phyloP scores from a whole-genome alignment of 2,113 vertebrate genomes.

The Ailuropoda melanoleuca region DNA sequence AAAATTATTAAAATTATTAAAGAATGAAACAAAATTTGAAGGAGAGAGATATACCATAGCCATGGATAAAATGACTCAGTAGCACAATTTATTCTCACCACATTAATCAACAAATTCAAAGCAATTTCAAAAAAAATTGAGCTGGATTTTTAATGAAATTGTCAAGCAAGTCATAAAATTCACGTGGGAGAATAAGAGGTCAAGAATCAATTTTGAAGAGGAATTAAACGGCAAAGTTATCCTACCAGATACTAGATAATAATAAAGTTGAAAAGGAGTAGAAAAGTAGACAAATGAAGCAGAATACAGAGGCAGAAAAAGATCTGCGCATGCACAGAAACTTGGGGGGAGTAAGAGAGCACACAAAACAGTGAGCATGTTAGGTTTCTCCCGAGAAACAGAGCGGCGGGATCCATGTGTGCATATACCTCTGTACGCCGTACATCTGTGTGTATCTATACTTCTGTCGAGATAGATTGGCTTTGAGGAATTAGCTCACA shows the following conservation, averaged over 20 bases:
- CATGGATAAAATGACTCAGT: background rate
- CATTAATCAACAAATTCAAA: background rate
- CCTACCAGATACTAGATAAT: background rate
- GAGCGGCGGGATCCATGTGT: background rate
- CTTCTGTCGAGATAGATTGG: background rate
- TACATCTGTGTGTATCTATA: background rate
- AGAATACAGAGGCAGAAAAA: background rate
- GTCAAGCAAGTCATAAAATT: background rate
- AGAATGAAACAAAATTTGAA: background rate
- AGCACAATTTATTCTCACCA: background rate
- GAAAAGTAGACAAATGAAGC: background rate
- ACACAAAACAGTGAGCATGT: background rate
- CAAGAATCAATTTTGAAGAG: background rate
- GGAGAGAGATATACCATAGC: background rate
- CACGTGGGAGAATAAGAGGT: background rate
- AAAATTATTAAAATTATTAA: background rate
- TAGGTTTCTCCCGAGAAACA: background rate
- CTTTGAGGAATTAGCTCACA: background rate
- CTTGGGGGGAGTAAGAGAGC: background rate
- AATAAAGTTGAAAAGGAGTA: background rate
- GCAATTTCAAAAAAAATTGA: conserved; percentile 5
- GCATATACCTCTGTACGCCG: background rate
- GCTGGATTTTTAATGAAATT: background rate
- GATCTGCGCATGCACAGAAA: background rate
- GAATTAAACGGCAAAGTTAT: background rate